Conservation (phyloP, 2,888 invertebrate genomes). For the Drosophila atripex region DNA sequence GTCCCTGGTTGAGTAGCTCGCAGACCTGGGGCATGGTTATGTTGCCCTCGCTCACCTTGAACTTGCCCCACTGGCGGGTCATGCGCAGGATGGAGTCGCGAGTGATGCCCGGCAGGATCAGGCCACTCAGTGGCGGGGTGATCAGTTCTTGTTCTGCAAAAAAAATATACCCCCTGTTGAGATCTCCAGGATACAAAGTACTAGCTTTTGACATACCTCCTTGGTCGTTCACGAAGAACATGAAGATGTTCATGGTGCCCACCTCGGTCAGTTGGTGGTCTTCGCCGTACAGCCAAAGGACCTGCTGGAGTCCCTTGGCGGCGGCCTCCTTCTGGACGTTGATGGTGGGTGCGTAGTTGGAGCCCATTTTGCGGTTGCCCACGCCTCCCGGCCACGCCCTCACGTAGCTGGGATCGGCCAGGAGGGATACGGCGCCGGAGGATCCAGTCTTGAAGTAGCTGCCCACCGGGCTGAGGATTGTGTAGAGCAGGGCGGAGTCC, state of each 20-base stretch:
- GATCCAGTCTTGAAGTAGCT: constrained; percentile 91
- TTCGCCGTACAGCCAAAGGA: constrained; percentile 97
- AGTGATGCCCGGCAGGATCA: constrained; percentile 97
- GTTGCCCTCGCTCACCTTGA: constrained; percentile 91
- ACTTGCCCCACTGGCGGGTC: constrained; percentile 92
- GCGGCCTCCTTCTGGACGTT: constrained; percentile 91
- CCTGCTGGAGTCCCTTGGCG: constrained; percentile 94
- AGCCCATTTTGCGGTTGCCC: constrained; percentile 97
- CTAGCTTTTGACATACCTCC: constrained; percentile 88
- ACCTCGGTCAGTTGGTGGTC: constrained; percentile 98
- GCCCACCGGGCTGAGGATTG: constrained; percentile 96
- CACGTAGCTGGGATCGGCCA: constrained; percentile 95
- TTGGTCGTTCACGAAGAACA: constrained; percentile 92
- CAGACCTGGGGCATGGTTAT: constrained; percentile 94
- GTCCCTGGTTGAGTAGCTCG: constrained; percentile 89
- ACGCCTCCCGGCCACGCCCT: constrained; percentile 97
- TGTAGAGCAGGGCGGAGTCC: constrained; percentile 94
- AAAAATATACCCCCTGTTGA: background rate
- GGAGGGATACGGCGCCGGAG: constrained; percentile 90
- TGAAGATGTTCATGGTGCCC: constrained; percentile 99
- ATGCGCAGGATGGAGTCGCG: constrained; percentile 94
- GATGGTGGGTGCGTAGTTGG: constrained; percentile 95
- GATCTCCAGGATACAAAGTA: background rate
- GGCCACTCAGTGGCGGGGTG: constrained; percentile 96
- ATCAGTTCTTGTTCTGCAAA: constrained; percentile 92